These are phyloP conservation scores for Chiridota heheva DNA, from an alignment of 35 echinoderm and acorn worm species.

Conservation along the genomic window DNA sequence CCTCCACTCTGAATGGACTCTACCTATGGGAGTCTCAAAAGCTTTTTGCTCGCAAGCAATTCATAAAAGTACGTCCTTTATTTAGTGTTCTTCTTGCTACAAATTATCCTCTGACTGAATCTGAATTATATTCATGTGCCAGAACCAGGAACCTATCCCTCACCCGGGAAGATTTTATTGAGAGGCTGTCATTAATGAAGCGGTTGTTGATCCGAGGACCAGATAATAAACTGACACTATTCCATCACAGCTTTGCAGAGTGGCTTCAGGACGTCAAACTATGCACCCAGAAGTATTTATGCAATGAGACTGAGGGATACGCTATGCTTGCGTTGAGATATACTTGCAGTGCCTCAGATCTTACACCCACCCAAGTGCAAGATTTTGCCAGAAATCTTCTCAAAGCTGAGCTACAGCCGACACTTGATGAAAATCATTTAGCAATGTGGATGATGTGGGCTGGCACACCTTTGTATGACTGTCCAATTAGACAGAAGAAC, in stretches of 20 bases:
- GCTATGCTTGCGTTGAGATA: constrained; percentile 98
- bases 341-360: constrained; percentile 79
- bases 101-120: constrained; percentile 74
- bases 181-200: constrained; percentile 68
- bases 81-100: constrained; percentile 87
- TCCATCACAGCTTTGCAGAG: constrained; percentile 96
- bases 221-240: constrained; percentile 71
- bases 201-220: constrained; percentile 64
- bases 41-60: constrained; percentile 86
- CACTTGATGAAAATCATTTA: constrained; percentile 75
- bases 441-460: constrained; percentile 89
- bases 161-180: constrained; percentile 72
- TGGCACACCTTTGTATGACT: constrained; percentile 88
- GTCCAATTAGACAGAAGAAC: constrained; percentile 63
- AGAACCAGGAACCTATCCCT: constrained; percentile 83
- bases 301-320: constrained; percentile 86
- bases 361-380: constrained; percentile 89
- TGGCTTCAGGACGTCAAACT: constrained; percentile 97
- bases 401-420: constrained; percentile 72
- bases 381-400: constrained; percentile 93
- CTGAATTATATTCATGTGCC: constrained; percentile 79
- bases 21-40: constrained; percentile 95
- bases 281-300: constrained; percentile 97
- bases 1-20: constrained; percentile 96
- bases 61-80: constrained; percentile 76